Evolutionary conservation across 2,888 invertebrate genomes (phyloP), one percentile per base, ranked within the genome.

Genomic region (Ptychoptera contaminata): DNA sequence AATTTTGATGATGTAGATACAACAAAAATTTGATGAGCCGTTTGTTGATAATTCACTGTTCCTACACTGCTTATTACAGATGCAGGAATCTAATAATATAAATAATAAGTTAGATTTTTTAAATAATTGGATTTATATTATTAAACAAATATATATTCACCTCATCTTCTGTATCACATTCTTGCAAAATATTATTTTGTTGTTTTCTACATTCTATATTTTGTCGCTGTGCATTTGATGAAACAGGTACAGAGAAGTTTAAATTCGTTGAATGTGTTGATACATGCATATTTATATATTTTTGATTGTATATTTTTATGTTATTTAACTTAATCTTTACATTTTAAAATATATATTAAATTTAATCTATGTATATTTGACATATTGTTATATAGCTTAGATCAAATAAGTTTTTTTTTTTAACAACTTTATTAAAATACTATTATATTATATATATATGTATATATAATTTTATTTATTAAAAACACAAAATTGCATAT

Each of bases 41-140:
- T 40, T 44, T 54, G 51, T 49, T 52, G 53, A 52, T 53, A 54
- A 34, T 72, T 72, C 49, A 72, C 71, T 53, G 72, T 70, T 52
- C 72, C 72, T 49, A 72, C 71, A 54, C 72, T 73, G 62, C 72
- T 72, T 56, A 72, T 72, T 54, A 72, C 72, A 38, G 72, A 72
- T 46, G 73, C 72, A 46, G 73, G 72, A 48, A 73, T 73, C 72
- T 73, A 54, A 35, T 63, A 64, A 47, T 14, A 47, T 37, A 40
- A 37, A 45, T 36, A 44, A 40, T 14, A 36, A 36, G 12, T 34
- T 34, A 10, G n/a, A 34, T 35, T 38, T 12, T 38, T 38, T 12
- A 37, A 11, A n/a, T n/a, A 9, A 15, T 37, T 37, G 14, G 9
- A 37, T 37, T 37, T 12, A 2, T 12, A 37, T 29, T 23, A 35